Evolutionary conservation across 2,888 invertebrate genomes (phyloP).

Genomic region (Pristionchus entomophagus): DNA sequence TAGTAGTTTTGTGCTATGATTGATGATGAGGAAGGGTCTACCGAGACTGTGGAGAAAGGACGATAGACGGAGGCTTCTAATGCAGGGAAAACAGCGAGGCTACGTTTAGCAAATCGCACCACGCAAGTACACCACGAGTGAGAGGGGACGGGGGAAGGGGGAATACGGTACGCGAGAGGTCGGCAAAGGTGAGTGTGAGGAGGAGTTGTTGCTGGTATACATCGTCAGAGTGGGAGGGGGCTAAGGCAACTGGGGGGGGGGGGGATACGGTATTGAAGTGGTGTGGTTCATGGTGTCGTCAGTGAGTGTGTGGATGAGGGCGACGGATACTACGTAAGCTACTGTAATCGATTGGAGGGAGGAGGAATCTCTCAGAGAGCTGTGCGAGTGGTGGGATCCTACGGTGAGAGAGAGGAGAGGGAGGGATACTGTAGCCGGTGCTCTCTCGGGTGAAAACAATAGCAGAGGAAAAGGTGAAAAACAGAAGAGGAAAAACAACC

Average conservation of each 20-base stretch:
- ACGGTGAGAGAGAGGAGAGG: slow-evolving; percentile 3
- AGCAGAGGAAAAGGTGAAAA: not conserved
- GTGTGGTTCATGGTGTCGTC: slow-evolving; percentile 13
- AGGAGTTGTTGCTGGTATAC: not conserved
- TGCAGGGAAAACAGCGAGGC: not conserved
- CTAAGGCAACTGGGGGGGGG: slow-evolving; percentile 19
- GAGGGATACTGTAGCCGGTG: not conserved
- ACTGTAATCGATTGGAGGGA: not conserved
- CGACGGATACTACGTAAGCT: not conserved
- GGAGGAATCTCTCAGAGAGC: not conserved
- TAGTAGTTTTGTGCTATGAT: slow-evolving; percentile 42
- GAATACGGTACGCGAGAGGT: not conserved
- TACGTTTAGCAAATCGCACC: slow-evolving; percentile 22
- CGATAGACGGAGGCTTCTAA: not conserved
- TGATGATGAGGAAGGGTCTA: not conserved
- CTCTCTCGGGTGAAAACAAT: not conserved
- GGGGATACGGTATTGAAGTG: not conserved
- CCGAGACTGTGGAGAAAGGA: not conserved
- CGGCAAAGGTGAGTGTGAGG: not conserved
- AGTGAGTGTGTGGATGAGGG: not conserved
- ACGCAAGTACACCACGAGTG: slow-evolving; percentile 21
- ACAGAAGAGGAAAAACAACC: slow-evolving; percentile 43
- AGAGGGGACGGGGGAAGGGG: not conserved
- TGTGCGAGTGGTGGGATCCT: slow-evolving; percentile 17
- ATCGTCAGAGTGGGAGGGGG: not conserved